Percentiles rank a stretch among this genome's conserved stretches.
These are phyloP conservation scores for Diarsia dahlii DNA, from an alignment of 2,888 invertebrate genomes.

Conservation along the genomic window DNA sequence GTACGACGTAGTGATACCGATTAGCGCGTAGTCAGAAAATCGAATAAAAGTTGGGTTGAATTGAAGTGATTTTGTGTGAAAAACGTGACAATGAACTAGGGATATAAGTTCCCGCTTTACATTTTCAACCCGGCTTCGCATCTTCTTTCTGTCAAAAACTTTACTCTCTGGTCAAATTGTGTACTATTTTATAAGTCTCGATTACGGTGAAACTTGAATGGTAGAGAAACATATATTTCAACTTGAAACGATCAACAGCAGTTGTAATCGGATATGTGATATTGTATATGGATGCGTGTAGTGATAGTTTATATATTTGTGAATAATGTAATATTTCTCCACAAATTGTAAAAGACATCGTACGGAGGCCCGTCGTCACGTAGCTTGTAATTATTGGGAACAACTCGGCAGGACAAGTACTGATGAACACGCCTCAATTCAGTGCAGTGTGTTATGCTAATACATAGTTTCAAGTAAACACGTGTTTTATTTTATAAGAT, in stretches of 20 bases:
- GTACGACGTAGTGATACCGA: constrained; percentile 3
- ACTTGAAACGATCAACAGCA: constrained; percentile 51
- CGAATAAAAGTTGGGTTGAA: constrained; percentile 19
- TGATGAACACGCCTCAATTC: constrained; percentile 59
- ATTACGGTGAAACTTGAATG: constrained; percentile 26
- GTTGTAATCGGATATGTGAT: constrained; percentile 66
- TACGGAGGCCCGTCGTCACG: constrained; percentile 50
- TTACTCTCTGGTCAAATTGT: constrained; percentile 29
- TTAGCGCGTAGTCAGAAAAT: not conserved
- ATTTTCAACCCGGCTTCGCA: constrained; percentile 30
- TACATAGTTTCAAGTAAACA: constrained; percentile 61
- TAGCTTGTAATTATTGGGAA: constrained; percentile 61
- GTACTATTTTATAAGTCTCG: constrained; percentile 35
- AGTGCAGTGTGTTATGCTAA: constrained; percentile 69
- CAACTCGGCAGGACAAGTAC: constrained; percentile 56
- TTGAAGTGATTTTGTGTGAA: constrained; percentile 24
- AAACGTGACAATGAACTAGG: constrained; percentile 30
- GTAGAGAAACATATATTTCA: constrained; percentile 36
- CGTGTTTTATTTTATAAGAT: constrained; percentile 58
- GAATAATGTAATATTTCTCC: constrained; percentile 64
- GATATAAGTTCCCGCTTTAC: not conserved
- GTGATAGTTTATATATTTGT: constrained; percentile 64
- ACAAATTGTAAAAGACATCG: constrained; percentile 54
- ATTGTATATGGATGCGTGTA: constrained; percentile 64
- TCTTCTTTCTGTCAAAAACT: constrained; percentile 9